Conservation (phyloP, 1,140 invertebrate species). For the Armadillidium nasatum region DNA sequence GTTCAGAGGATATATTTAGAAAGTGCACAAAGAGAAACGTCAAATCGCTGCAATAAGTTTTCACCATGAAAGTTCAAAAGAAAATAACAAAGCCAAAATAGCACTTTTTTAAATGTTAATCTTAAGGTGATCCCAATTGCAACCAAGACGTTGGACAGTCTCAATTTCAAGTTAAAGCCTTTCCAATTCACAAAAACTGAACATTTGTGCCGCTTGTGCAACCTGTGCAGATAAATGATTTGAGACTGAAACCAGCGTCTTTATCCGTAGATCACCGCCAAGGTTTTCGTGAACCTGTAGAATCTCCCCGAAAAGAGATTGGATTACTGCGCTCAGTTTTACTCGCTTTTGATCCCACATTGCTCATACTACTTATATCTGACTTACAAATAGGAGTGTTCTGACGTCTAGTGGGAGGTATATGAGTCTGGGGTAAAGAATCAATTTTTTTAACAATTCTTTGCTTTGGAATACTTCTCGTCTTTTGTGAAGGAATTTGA, state of each 20-base stretch:
- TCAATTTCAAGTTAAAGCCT: neutral
- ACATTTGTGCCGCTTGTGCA: neutral
- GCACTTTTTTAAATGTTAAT: no score
- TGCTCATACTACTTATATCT: neutral
- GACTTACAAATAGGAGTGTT: neutral
- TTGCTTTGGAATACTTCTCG: neutral
- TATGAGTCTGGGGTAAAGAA: neutral
- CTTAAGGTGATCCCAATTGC: no score
- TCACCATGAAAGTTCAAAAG: no score
- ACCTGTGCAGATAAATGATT: neutral
- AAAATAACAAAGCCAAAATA: no score
- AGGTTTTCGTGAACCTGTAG: neutral
- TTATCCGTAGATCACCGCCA: slow-evolving; percentile 2
- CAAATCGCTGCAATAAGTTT: no score
- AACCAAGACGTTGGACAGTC: neutral
- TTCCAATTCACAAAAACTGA: neutral
- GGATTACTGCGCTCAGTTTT: neutral
- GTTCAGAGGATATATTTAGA: no score
- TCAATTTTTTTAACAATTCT: neutral
- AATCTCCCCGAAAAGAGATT: neutral
- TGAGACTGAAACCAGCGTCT: neutral
- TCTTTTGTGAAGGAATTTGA: neutral
- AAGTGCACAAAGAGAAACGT: no score
- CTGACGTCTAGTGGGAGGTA: neutral
- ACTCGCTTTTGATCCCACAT: neutral